phyloP scores from a whole-genome alignment of 2,113 vertebrate genomes.

The Chascanopsetta lugubris region DNA sequence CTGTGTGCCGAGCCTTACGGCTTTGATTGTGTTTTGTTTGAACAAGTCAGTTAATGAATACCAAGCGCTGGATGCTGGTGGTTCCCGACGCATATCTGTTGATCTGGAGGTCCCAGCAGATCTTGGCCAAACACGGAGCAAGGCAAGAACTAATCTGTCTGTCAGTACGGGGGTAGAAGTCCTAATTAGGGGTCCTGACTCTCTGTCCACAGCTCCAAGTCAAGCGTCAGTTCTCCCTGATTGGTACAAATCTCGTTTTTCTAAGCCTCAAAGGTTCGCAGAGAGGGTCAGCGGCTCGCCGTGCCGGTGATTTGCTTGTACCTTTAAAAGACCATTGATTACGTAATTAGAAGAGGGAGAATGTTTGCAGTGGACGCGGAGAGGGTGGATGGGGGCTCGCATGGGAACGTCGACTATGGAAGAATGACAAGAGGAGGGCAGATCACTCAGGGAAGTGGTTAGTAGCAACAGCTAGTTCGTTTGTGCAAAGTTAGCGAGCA shows the following conservation, averaged over 20 bases:
- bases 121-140: conserved; percentile 81
- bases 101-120: conserved; percentile 81
- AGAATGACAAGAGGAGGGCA: background rate
- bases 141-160: conserved; percentile 83
- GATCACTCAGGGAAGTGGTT: conserved; percentile 8
- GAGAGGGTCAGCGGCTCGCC: conserved; percentile 81
- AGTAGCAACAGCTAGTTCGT: background rate
- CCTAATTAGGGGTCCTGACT: conserved; percentile 74
- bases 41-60: conserved; percentile 88
- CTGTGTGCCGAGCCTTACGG: conserved; percentile 53
- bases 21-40: conserved; percentile 85
- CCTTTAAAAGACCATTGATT: conserved; percentile 83
- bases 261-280: conserved; percentile 72
- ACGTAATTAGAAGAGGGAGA: conserved; percentile 79
- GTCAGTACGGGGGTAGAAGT: conserved; percentile 80
- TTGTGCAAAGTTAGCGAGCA: background rate
- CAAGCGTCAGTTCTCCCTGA: conserved; percentile 73
- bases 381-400: conserved; percentile 17
- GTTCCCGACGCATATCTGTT: conserved; percentile 81
- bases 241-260: conserved; percentile 80
- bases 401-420: conserved; percentile 59
- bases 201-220: conserved; percentile 77
- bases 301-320: conserved; percentile 80
- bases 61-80: conserved; percentile 79
- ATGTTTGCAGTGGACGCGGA: conserved; percentile 33